Percentiles rank a stretch among this genome's conserved stretches.
Conservation (phyloP, 2,797 vertebrate genomes). For the Clarias pachynema region DNA sequence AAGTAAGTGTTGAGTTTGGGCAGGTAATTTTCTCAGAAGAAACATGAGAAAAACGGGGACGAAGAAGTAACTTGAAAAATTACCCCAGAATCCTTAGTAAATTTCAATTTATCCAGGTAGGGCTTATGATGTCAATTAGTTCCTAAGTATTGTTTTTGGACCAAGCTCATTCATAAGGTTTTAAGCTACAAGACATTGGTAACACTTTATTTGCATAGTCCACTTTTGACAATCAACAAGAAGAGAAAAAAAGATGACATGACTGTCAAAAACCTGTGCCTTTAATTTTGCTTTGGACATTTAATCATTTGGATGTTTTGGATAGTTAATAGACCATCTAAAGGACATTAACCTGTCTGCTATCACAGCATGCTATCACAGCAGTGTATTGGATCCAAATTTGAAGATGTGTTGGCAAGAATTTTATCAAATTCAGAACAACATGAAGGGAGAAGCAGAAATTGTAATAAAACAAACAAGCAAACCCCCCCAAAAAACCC, state of each 20-base stretch:
- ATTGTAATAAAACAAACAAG: no score
- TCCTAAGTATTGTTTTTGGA: not conserved
- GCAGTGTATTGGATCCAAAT: not conserved
- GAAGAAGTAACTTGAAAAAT: not conserved
- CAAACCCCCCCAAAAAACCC: not conserved
- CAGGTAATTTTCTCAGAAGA: not conserved
- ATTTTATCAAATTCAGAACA: not conserved
- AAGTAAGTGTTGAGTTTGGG: not conserved
- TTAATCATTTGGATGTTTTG: not conserved
- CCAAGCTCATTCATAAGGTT: not conserved
- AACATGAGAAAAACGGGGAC: not conserved
- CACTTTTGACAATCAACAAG: not conserved
- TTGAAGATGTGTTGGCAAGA: not conserved
- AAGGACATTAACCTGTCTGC: not conserved
- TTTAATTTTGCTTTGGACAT: not conserved
- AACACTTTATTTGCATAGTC: not conserved
- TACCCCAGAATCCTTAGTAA: not conserved
- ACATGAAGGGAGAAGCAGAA: no score
- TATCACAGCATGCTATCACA: not conserved
- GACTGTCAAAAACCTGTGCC: not conserved
- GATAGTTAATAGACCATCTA: not conserved
- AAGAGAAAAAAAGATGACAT: no score
- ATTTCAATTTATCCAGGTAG: not conserved
- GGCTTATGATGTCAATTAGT: constrained; percentile 11
- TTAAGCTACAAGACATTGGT: not conserved